Conservation (phyloP, 2,888 invertebrate species). For the Watsonalla binaria region DNA sequence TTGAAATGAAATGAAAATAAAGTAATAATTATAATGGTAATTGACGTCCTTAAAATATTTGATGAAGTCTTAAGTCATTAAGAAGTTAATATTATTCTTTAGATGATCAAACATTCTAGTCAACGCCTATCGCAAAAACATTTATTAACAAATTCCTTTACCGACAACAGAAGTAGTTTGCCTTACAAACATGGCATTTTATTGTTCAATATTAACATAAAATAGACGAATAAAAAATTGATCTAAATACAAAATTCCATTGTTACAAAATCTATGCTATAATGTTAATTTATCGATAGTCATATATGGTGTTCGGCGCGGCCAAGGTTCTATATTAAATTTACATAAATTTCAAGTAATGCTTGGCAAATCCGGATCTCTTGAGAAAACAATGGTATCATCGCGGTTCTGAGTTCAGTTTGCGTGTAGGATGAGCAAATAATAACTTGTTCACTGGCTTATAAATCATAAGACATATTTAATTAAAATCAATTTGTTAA, state of each 20-base stretch:
- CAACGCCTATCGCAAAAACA: not conserved
- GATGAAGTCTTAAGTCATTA: not conserved
- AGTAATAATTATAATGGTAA: too few species aligned
- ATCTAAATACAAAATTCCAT: not conserved
- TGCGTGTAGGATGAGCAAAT: not conserved
- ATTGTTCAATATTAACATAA: not conserved
- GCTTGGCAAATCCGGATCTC: not conserved
- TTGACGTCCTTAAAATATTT: not conserved
- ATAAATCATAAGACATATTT: too few species aligned
- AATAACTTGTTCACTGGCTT: too few species aligned
- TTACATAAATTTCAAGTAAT: not conserved
- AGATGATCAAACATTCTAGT: not conserved
- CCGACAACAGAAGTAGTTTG: not conserved
- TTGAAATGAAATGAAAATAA: too few species aligned
- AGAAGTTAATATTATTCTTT: not conserved
- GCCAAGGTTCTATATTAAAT: not conserved
- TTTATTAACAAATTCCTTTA: not conserved
- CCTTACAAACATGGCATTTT: not conserved
- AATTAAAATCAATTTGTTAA: too few species aligned
- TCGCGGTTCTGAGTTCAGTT: not conserved
- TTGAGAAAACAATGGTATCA: not conserved
- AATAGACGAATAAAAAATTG: not conserved
- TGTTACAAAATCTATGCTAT: not conserved
- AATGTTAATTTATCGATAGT: not conserved
- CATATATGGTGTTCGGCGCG: not conserved